Conservation (phyloP, 1,140 invertebrate species). For the Philotrypesis tridentata region DNA sequence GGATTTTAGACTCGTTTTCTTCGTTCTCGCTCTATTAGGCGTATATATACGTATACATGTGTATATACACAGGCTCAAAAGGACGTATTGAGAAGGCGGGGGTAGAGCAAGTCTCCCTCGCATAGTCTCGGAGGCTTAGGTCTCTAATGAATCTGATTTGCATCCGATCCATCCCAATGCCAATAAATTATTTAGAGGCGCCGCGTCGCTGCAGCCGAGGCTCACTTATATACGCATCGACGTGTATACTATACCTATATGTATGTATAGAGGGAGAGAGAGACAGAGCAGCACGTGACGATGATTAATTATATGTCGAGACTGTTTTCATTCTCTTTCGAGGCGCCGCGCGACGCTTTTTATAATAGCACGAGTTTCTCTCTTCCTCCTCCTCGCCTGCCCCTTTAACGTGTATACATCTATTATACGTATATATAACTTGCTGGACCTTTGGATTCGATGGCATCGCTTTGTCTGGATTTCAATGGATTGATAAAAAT, state of each 20-base stretch:
- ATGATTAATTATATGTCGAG: conserved; percentile 44
- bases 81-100: too few relatives aligned
- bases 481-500: conserved; percentile 38
- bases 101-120: conserved; percentile 39
- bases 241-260: too few relatives aligned
- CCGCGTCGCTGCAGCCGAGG: conserved; percentile 38
- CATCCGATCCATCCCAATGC: conserved; percentile 69
- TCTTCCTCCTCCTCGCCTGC: too few relatives aligned
- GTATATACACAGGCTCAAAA: too few relatives aligned
- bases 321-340: conserved; percentile 43
- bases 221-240: background rate
- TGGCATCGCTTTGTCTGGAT: conserved; percentile 29
- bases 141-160: conserved; percentile 73
- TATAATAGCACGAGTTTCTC: background rate
- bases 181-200: conserved; percentile 67
- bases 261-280: background rate
- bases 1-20: conserved; percentile 20
- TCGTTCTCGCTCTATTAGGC: conserved; percentile 23
- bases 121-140: conserved; percentile 63
- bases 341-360: background rate
- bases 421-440: background rate
- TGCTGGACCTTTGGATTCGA: background rate
- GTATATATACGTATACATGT: background rate
- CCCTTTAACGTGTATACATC: too few relatives aligned
- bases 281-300: conserved; percentile 10